These are phyloP conservation scores for Brachionus calyciflorus DNA, from an alignment of 1,140 invertebrate species.

Conservation along the genomic window DNA sequence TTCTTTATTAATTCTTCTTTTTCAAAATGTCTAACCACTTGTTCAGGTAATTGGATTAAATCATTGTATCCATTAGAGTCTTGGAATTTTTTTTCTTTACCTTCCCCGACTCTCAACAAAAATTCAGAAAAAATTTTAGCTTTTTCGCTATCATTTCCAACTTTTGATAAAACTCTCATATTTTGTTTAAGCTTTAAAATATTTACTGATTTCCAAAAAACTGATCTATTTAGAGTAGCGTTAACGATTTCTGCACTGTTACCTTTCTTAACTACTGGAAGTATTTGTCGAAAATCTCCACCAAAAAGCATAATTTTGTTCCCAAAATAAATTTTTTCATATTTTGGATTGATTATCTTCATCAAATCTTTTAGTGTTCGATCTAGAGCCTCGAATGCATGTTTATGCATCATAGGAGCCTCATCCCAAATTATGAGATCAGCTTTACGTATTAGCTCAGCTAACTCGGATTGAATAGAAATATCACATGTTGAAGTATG, in stretches of 20 bases:
- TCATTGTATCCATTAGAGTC: slow-evolving; percentile 49
- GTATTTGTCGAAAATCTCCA: slow-evolving; percentile 52
- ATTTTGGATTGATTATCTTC: slow-evolving; percentile 43
- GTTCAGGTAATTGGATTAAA: slow-evolving; percentile 42
- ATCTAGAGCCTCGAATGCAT: slow-evolving; percentile 7
- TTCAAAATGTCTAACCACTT: slow-evolving; percentile 38
- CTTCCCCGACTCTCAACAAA: slow-evolving; percentile 50
- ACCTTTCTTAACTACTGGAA: slow-evolving; percentile 50
- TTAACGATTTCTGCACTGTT: slow-evolving; percentile 49
- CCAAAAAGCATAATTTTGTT: slow-evolving; percentile 51
- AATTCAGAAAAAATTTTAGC: not conserved
- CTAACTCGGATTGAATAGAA: no score
- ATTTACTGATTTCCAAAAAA: slow-evolving; percentile 50
- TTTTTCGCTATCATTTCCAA: slow-evolving; percentile 47
- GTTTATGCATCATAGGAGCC: slow-evolving; percentile 50
- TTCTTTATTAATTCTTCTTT: no score
- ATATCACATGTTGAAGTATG: no score
- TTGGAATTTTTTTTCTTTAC: slow-evolving; percentile 13
- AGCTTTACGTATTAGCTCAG: no score
- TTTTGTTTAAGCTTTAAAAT: slow-evolving; percentile 48
- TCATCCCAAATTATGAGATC: slow-evolving; percentile 49
- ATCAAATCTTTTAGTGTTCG: no score
- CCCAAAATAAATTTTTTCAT: slow-evolving; percentile 50
- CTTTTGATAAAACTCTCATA: slow-evolving; percentile 48
- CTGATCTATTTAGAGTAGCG: slow-evolving; percentile 50